Conservation (phyloP, 37 sponge, comb jelly and placozoan genomes). For the Agelas oroides region DNA sequence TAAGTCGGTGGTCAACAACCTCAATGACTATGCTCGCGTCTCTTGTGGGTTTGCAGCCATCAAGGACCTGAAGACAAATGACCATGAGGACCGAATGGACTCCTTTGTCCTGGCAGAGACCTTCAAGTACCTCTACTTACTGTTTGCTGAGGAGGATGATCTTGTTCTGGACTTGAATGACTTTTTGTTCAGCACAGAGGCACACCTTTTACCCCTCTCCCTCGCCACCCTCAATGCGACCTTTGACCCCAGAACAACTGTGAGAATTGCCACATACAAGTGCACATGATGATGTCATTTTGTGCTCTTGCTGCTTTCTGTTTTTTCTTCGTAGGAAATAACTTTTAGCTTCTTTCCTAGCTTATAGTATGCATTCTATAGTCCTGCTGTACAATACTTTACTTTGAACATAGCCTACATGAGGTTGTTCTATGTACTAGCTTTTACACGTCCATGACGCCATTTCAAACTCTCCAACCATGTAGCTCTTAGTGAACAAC, state of each 20-base stretch:
- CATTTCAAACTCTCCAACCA: no score
- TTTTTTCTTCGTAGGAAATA: no score
- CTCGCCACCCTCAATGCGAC: constrained; percentile 41
- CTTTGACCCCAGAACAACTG: neutral
- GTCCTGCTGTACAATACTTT: no score
- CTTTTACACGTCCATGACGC: no score
- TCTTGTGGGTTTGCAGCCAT: constrained; percentile 93
- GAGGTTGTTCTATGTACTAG: no score
- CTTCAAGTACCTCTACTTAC: constrained; percentile 93
- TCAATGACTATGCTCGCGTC: constrained; percentile 80
- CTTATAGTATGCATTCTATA: no score
- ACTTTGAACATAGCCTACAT: no score
- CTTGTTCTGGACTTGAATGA: constrained; percentile 83
- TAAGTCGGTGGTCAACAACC: constrained; percentile 75
- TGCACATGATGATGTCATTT: no score
- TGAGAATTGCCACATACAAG: no score
- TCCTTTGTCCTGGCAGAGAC: constrained; percentile 97
- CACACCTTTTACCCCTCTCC: constrained; percentile 90
- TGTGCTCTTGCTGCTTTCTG: no score
- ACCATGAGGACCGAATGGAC: constrained; percentile 96
- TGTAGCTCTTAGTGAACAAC: no score
- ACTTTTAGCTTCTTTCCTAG: no score
- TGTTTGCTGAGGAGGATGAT: constrained; percentile 91
- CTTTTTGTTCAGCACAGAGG: constrained; percentile 96
- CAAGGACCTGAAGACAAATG: constrained; percentile 78